A percentile compares a stretch with the other conserved stretches of the same genome.
phyloP scores from a whole-genome alignment of 2,797 vertebrate genomes.

The Rhabdomys pumilio region DNA sequence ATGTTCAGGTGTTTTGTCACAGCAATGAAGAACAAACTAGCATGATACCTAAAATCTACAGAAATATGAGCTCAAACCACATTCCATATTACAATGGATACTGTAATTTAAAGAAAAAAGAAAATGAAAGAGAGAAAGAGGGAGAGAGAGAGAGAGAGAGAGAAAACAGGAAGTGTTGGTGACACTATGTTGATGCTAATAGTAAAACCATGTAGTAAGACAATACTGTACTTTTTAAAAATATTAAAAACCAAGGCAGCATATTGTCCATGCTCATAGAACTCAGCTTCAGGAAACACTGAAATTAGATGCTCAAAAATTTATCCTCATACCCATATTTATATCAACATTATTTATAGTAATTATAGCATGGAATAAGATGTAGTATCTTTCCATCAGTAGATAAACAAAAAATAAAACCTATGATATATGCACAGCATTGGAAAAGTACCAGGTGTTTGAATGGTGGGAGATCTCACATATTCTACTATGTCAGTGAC shows the following conservation, averaged over 20 bases:
- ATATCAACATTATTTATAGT: neutral
- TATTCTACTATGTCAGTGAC: neutral
- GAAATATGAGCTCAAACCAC: neutral
- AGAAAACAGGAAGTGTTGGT: neutral
- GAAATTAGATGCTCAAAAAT: neutral
- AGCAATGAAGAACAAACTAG: neutral
- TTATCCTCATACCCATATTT: neutral
- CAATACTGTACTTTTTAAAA: neutral
- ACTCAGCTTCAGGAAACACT: neutral
- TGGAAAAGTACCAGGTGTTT: neutral
- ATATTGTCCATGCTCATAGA: neutral
- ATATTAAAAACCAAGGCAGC: conserved; percentile 34
- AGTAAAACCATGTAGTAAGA: neutral
- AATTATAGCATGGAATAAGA: neutral
- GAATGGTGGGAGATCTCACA: neutral
- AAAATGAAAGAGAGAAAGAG: neutral
- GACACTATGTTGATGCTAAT: neutral
- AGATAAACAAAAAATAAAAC: neutral
- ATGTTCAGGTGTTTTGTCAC: neutral
- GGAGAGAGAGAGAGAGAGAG: too few relatives aligned
- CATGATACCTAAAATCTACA: neutral
- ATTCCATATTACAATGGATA: neutral
- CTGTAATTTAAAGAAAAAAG: neutral
- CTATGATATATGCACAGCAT: neutral
- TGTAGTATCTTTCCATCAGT: neutral